phyloP scores from a whole-genome alignment of 2,797 vertebrate genomes.

The Poeciliopsis turneri region DNA sequence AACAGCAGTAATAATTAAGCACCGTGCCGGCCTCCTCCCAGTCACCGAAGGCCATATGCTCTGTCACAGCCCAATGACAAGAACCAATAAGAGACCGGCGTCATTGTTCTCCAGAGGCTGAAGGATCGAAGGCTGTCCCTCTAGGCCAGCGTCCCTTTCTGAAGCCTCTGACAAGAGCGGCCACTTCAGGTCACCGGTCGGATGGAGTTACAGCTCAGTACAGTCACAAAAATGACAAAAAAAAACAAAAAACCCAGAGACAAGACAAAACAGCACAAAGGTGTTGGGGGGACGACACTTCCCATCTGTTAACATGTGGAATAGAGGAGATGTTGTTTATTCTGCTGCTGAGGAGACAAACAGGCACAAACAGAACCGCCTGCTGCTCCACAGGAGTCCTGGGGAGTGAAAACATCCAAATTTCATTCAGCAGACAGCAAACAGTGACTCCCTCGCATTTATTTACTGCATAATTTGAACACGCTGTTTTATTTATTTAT shows the following conservation, averaged over 20 bases:
- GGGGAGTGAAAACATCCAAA: conserved; percentile 16
- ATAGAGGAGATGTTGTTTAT: conserved; percentile 45
- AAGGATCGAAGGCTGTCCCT: conserved; percentile 51
- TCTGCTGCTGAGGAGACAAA: conserved; percentile 43
- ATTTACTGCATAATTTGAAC: not conserved
- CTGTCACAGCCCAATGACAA: conserved; percentile 59
- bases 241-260: conserved; percentile 34
- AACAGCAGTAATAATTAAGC: conserved; percentile 50
- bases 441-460: not conserved
- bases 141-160: conserved; percentile 45
- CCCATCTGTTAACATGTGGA: conserved; percentile 50
- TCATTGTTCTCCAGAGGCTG: conserved; percentile 68
- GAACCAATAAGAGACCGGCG: conserved; percentile 58
- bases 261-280: conserved; percentile 29
- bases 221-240: conserved; percentile 5
- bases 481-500: not conserved
- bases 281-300: conserved; percentile 43
- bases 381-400: not conserved
- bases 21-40: conserved; percentile 37
- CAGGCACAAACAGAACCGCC: conserved; percentile 9
- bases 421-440: conserved; percentile 2
- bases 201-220: conserved; percentile 45
- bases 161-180: conserved; percentile 38
- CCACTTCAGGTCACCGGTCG: conserved; percentile 34
- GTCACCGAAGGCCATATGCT: conserved; percentile 74